Base-by-base conservation (phyloP, 37 sponge, comb jelly and placozoan genomes). In the Crambe crambe region DNA sequence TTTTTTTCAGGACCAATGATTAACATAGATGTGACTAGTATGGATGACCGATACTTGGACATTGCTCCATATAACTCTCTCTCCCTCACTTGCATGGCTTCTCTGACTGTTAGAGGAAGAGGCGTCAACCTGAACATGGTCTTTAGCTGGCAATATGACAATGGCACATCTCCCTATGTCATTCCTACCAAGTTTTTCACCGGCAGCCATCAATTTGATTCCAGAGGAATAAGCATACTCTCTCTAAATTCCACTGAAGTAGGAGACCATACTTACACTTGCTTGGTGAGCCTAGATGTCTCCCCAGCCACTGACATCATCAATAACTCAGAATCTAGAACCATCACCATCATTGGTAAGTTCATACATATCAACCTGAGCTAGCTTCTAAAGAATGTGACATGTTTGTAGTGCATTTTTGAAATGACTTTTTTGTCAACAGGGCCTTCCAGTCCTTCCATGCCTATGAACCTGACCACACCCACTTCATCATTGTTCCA, bases 61-160 rank as follows among this genome's bases (percentile, higher is more conserved):
- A 67, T 67, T 21, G 22, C 68, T 68, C 79, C 79, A 26, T 68
- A 43, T 56, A 79, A 79, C 37, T 21, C 36, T 37, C 34, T 56
- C 69, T 20, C 56, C 40, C 34, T 79, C 54, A 68, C 68, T 37
- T 79, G 79, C 69, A 47, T 37, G 3, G 79, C 56, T 1, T 22
- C 44, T 0, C 6, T 42, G 10, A 31, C 29, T 5, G 57, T 51
- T 15, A 15, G 40, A 32, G 68, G 68, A 36, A 34, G 20, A 22
- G 3, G 2, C 32, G 26, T 36, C 5, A 23, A 68, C 0, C 15
- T 34, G 23, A 68, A 1, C 25, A 37, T 47, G 39, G 6, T 3
- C 10, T 38, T 79, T 36, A 2, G 29, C 0, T 67, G 68, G 79
- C 22, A 31, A 44, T 27, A 18, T 10, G 22, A 29, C 3, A 30